These are phyloP conservation scores for Mesembrinibis cayennensis DNA, from an alignment of 2,113 vertebrate species.

Conservation along the genomic window DNA sequence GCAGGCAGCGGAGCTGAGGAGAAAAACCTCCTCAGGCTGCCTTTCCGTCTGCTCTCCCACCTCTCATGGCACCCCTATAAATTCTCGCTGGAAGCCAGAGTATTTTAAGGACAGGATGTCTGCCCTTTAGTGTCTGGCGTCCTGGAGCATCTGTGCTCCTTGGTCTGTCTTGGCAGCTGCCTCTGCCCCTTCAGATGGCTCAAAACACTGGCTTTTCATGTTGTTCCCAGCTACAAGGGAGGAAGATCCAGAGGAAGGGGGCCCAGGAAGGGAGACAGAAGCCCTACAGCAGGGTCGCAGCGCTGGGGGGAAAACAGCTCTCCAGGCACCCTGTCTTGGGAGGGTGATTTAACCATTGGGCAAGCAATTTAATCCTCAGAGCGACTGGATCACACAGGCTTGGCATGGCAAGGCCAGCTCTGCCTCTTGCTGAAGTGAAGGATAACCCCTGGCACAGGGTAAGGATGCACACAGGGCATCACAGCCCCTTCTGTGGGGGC, in stretches of 20 bases:
- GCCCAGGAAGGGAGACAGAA: not conserved
- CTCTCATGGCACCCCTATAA: not conserved
- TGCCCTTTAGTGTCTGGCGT: not conserved
- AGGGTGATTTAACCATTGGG: not conserved
- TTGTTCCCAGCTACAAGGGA: not conserved
- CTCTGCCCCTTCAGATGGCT: not conserved
- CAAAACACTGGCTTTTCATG: not conserved
- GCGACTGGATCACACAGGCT: rapidly evolving
- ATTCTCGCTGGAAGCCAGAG: not conserved
- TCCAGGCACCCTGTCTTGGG: not conserved
- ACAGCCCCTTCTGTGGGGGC: not conserved
- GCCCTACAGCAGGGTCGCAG: not conserved
- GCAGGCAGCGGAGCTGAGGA: not conserved
- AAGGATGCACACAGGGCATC: not conserved
- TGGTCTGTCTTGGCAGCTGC: not conserved
- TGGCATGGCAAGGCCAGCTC: not conserved
- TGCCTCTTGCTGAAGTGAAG: not conserved
- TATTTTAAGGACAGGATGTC: constrained; percentile 33
- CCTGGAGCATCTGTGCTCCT: not conserved
- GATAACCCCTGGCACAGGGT: not conserved
- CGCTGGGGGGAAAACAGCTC: not conserved
- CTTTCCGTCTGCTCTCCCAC: not conserved
- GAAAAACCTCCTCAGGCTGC: not conserved
- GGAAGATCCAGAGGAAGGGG: not conserved
- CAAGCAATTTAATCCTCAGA: not conserved